Evolutionary conservation across 2,888 invertebrate genomes (phyloP), one percentile per base, ranked within the genome.

Genomic region (Lordiphosa fenestrarum): DNA sequence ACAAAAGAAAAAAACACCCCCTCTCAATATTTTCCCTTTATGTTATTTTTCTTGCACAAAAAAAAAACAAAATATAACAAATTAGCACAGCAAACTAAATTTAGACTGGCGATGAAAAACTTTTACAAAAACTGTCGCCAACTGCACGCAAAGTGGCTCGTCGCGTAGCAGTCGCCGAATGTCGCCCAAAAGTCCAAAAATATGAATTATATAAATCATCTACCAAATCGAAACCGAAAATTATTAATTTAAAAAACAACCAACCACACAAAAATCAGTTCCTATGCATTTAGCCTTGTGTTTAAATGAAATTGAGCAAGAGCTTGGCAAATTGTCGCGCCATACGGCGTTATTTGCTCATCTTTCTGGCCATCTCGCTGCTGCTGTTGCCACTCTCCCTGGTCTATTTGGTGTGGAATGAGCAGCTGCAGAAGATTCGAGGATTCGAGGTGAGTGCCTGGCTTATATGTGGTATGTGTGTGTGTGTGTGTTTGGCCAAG

Each of bases 341-440:
- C 84, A 78, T 89, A 60, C 84, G 89, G 88, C 90, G 90, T 73
- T 90, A 89, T 83, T 87, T 90, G 85, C 86, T 90, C 67, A 86
- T 89, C 73, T 89, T 90, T 74, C 86, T 88, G 58, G 89, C 86
- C 55, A 87, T 90, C 66, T 88, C 89, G 69, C 78, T 90, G 69
- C 76, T 90, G 59, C 72, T 90, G 69, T 74, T 90, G 71, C 90
- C 90, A 46, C 77, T 90, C 59, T 88, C 88, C 37, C 80, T 90
- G 48, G 85, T 89, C 54, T 90, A 89, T 72, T 67, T 90, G 74
- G 88, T 89, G 51, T 88, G 88, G 73, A 89, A 88, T 77, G 90
- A 89, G 71, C 89, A 89, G 73, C 77, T 89, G 61, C 89, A 89
- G 70, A 89, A 88, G 74, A 87, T 89, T 68, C 89, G 88, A 82